Evolutionary conservation across 2,888 invertebrate species (phyloP), one percentile per base, ranked within the genome.

Genomic region (Leptopilina myrica): DNA sequence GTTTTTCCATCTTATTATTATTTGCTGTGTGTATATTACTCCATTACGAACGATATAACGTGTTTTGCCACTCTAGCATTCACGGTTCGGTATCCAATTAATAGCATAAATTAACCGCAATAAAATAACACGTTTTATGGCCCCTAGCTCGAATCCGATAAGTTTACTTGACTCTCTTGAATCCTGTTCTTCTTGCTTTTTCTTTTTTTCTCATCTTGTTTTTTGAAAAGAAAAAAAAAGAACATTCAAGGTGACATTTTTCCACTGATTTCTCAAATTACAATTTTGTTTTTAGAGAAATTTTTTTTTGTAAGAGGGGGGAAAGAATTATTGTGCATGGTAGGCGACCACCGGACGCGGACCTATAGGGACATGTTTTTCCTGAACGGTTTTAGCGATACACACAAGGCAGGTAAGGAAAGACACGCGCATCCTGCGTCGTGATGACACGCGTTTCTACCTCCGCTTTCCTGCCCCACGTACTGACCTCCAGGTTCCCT

Each of bases 401-500:
- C 64, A 77, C 79, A 43, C 43, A 43, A 76, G 76, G 82, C 82
- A 73, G 80, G 83, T 79, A 87, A 87, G 89, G 89, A 90, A 89
- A 90, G 90, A 89, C 90, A 91, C 90, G 90, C 90, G 90, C 90
- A 91, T 91, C 91, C 91, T 91, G 91, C 87, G 84, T 87, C 91
- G 90, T 91, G 90, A 91, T 89, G 86, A 88, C 88, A 86, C 87
- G 90, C 88, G 85, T 82, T 82, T 83, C 75, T 78, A 69, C 81
- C 79, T 79, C 79, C 80, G 62, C 79, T 62, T 62, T 62, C 62
- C 62, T 62, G 62, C 62, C 62, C 76, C 62, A 59, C 75, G 56
- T 76, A 66, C 78, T 65, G 82, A 62, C 73, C 66, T 75, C 76
- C 53, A 65, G 79, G 69, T 80, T 20, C 73, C 59, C 73, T 76